Base-by-base conservation (phyloP, 2,113 vertebrate genomes). In the Ctenomys sociabilis region DNA sequence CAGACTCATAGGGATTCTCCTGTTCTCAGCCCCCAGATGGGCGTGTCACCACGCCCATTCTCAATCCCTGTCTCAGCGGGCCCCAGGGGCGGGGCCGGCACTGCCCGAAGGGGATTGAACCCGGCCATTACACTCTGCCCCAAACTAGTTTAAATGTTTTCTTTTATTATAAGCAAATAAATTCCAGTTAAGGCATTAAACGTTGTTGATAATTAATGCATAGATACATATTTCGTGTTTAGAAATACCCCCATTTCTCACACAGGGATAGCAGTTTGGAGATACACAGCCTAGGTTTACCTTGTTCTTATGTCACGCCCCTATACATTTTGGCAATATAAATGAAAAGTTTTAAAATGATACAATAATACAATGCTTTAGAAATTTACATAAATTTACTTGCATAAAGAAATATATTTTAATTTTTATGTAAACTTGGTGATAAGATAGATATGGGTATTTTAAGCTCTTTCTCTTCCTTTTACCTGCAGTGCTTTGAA, bases 401-500 rank as follows among this genome's bases (percentile, higher is more conserved):
- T 22, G 45, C 35, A 32, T 85, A 75, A 78, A 87, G 61, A 75
- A 16, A 70, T 0, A 49, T 40, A 68, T 77, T 66, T 95, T 80
- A 93, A 81, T 77, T 80, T 72, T 54, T 30, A 45, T 45, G 66
- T 77, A 92, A 87, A 72, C 8, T 82, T 88, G 7, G 0, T 91
- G 24, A 66, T 57, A 80, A 49, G 13, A 82, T 11, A 88, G 2
- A 37, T 54, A 73, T 6, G 6, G n/a, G 11, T 72, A 82, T 90
- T 72, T 85, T 73, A 93, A 68, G 86, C 86, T 82, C 12, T 73
- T 70, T 75, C 24, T 45, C 72, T 88, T 83, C 6, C 88, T 24
- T 68, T 89, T 59, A 92, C 43, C 85, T 63, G 54, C 66, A 87
- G 37, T 28, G 78, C 83, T 93, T 90, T n/a, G 57, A 81, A 57